phyloP scores from a whole-genome alignment of 2,113 vertebrate species.

The Labeo rohita region DNA sequence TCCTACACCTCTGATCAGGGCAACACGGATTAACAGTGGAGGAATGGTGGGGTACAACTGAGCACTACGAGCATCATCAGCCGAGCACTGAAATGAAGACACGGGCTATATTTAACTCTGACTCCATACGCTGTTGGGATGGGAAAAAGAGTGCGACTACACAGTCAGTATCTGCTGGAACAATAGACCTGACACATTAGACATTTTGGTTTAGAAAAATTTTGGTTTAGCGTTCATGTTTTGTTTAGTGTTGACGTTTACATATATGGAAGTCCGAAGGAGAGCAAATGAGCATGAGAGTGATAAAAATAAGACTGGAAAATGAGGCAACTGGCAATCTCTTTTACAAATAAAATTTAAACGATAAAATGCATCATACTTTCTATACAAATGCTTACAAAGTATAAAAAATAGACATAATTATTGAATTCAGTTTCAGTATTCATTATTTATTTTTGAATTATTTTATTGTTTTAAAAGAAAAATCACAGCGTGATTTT shows the following conservation, averaged over 20 bases:
- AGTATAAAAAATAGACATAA: not conserved
- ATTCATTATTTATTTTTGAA: not conserved
- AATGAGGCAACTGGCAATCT: not conserved
- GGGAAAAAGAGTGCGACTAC: conserved; percentile 55
- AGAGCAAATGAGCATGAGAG: not conserved
- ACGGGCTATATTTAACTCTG: conserved; percentile 69
- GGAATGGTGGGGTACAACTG: conserved; percentile 50
- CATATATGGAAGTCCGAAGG: not conserved
- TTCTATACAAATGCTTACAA: not conserved
- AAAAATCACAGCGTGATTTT: not conserved
- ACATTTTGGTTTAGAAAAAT: not conserved
- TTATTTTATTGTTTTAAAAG: not conserved
- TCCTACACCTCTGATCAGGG: conserved; percentile 56
- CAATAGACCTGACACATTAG: conserved; percentile 22
- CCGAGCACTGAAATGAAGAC: conserved; percentile 71
- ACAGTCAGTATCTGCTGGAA: conserved; percentile 42
- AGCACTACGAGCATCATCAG: conserved; percentile 68
- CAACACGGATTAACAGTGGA: conserved; percentile 61
- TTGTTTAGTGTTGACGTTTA: not conserved
- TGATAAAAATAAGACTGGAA: not conserved
- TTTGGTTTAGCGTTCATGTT: not conserved
- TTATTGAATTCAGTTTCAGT: not conserved
- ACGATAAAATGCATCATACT: not conserved
- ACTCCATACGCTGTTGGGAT: conserved; percentile 64
- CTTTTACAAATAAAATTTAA: not conserved